Evolutionary conservation across 1,140 invertebrate genomes (phyloP).

Genomic region (Anoplolepis gracilipes): DNA sequence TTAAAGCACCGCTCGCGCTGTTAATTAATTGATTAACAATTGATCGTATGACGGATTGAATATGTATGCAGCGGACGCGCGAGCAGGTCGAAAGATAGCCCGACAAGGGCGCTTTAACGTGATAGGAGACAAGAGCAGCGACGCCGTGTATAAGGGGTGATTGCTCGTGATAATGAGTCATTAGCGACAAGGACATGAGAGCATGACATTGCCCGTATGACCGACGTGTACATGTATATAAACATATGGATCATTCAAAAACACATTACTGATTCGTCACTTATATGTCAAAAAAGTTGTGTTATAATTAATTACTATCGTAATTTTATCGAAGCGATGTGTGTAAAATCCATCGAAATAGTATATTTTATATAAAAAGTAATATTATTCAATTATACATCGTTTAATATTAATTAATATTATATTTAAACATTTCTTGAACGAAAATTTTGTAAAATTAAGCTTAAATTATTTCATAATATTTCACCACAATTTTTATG

Average conservation of each 20-base stretch:
- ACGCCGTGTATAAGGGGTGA: constrained; percentile 51
- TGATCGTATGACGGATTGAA: constrained; percentile 58
- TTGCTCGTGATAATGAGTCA: constrained; percentile 62
- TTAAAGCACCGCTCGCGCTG: constrained; percentile 51
- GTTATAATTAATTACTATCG: neutral
- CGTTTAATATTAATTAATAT: neutral
- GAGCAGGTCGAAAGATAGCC: constrained; percentile 47
- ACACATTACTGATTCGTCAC: constrained; percentile 7
- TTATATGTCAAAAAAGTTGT: neutral
- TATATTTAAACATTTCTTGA: neutral
- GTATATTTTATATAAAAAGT: too few relatives aligned
- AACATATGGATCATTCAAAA: neutral
- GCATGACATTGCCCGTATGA: constrained; percentile 20
- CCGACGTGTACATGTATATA: constrained; percentile 32
- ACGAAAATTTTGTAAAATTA: neutral
- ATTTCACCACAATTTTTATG: too few relatives aligned
- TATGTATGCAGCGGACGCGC: constrained; percentile 56
- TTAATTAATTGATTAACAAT: constrained; percentile 64
- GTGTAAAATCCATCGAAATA: too few relatives aligned
- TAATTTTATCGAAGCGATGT: neutral
- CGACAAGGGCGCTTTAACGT: constrained; percentile 58
- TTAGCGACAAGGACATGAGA: constrained; percentile 53
- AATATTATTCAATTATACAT: neutral
- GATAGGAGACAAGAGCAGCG: constrained; percentile 58
- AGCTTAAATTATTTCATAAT: too few relatives aligned